Base-by-base conservation (phyloP, 2,888 invertebrate genomes). In the Melangyna quadrimaculata region DNA sequence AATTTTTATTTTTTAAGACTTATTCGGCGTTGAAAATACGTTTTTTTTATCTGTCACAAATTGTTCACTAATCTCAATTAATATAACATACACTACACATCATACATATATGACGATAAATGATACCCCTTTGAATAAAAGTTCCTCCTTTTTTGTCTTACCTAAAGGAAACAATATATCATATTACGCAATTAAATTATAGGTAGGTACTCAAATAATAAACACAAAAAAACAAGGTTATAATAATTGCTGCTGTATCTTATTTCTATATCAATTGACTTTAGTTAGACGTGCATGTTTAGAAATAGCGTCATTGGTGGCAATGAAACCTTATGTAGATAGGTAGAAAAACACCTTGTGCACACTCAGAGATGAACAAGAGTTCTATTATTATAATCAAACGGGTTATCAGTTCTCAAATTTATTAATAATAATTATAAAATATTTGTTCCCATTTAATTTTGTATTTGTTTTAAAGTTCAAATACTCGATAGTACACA, bases 211-310 rank as follows among this genome's bases (percentile, higher is more conserved):
- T 24, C 9, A 63, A 63, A 63, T 24, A 29, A 17, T 2, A 8
- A 22, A 19, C 12, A 51, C 1, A 17, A 43, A 43, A 63, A n/a
- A 65, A 19, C 65, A 19, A 65, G 65, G 45, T 45, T 45, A 45
- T 19, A 45, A 29, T 29, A 45, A 45, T 65, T 65, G 45, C 19
- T 3, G 14, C 19, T 3, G 14, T 45, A 65, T 45, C 40, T 63
- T 63, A 43, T 63, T 63, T 63, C 63, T 17, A 65, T 29, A 45
- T 65, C 45, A 65, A 65, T 65, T 65, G 65, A 24, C 29, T 65
- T 65, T 14, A 65, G 29, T 45, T 29, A 8, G 43, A n/a, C 17
- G 59, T 37, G 9, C 17, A 37, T 37, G 9, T 59, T 37, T 24
- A 53, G 3, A 40, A 40, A 27, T 12, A 40, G 29, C 29, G 29